phyloP scores from a whole-genome alignment of 2,888 invertebrate species.

The Psococerastis gibbosa region DNA sequence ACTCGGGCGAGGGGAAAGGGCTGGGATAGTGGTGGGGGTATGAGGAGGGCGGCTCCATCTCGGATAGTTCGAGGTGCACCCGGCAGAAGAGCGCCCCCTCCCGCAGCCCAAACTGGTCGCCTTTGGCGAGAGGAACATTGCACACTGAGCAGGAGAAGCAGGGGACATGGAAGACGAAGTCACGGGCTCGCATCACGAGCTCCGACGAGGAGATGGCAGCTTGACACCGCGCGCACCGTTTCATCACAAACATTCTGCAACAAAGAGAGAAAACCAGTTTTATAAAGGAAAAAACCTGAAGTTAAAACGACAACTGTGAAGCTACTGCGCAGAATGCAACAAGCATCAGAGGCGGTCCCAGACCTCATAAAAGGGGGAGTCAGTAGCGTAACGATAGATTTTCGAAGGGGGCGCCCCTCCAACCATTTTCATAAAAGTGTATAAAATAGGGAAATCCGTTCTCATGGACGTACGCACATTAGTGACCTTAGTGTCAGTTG shows the following conservation, averaged over 20 bases:
- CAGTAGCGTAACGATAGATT: too few species aligned
- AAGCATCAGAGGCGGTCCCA: too few species aligned
- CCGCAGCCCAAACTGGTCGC: conserved; percentile 87
- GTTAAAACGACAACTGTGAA: too few species aligned
- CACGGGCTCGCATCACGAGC: conserved; percentile 85
- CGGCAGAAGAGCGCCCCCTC: conserved; percentile 78
- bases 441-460: too few species aligned
- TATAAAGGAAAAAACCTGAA: too few species aligned
- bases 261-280: too few species aligned
- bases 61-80: conserved; percentile 37
- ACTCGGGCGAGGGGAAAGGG: conserved; percentile 33
- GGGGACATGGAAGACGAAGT: conserved; percentile 82
- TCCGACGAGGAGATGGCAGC: conserved; percentile 77
- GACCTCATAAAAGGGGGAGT: too few species aligned
- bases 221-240: conserved; percentile 77
- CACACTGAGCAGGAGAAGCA: conserved; percentile 89
- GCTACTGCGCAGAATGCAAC: too few species aligned
- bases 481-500: too few species aligned
- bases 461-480: too few species aligned
- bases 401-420: too few species aligned
- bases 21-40: conserved; percentile 18
- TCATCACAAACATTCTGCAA: conserved; percentile 77
- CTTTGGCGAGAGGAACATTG: conserved; percentile 69
- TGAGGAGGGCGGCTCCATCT: neutral
- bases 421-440: too few species aligned